Conservation (phyloP, 2,797 vertebrate species). For the Onychomys torridus region DNA sequence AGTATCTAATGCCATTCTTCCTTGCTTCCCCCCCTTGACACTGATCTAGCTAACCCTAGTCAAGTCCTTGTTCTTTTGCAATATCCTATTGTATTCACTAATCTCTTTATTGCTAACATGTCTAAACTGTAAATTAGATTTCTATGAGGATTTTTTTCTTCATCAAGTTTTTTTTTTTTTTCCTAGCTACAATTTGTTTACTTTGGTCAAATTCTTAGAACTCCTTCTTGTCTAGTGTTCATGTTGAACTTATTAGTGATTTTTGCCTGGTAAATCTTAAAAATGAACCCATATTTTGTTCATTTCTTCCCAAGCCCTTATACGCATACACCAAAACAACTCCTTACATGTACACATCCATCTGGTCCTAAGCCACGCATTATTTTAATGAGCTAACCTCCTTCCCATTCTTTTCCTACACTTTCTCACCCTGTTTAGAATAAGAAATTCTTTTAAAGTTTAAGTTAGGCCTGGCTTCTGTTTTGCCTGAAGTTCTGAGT, state of each 20-base stretch:
- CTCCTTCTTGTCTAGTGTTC: not conserved
- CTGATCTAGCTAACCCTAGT: not conserved
- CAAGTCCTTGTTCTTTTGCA: not conserved
- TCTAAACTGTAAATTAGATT: conserved; percentile 34
- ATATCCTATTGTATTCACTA: not conserved
- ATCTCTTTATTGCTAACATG: not conserved
- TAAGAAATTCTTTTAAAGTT: not conserved
- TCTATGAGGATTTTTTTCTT: not conserved
- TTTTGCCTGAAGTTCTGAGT: conserved; percentile 22
- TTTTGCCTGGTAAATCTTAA: not conserved
- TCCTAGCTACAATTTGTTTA: not conserved
- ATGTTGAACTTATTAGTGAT: not conserved
- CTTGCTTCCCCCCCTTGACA: not conserved
- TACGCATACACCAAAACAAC: not conserved
- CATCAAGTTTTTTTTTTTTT: not conserved
- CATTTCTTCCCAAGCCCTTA: not conserved
- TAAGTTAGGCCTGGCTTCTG: not conserved
- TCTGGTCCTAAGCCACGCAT: not conserved
- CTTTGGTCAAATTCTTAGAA: not conserved
- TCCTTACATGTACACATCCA: not conserved
- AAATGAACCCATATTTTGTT: conserved; percentile 5
- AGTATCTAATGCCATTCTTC: not conserved
- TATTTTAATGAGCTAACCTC: not conserved
- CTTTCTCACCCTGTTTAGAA: not conserved
- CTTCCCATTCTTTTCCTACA: not conserved